phyloP scores from a whole-genome alignment of 2,888 invertebrate species.

The Hirtodrosophila alboralis region DNA sequence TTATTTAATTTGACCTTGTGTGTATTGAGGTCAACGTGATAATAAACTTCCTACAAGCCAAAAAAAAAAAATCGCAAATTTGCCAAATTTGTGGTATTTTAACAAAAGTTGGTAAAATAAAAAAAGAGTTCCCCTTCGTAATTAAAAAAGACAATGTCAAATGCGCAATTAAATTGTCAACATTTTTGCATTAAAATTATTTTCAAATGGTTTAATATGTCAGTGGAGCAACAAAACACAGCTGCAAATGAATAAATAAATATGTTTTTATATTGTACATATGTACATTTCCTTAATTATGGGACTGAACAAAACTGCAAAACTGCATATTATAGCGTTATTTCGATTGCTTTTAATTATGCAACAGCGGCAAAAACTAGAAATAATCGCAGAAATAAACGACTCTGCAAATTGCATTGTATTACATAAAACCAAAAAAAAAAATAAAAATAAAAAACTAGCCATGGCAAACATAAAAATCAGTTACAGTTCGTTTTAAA shows the following conservation, averaged over 20 bases:
- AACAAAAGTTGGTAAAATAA: constrained; percentile 44
- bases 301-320: constrained; percentile 37
- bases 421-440: constrained; percentile 26
- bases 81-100: constrained; percentile 22
- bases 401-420: constrained; percentile 11
- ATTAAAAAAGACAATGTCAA: constrained; percentile 72
- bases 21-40: constrained; percentile 69
- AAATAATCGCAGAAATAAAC: constrained; percentile 9
- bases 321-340: constrained; percentile 59
- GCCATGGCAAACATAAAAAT: background rate
- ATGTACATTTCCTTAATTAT: constrained; percentile 67
- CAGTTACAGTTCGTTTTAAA: no score
- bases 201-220: constrained; percentile 55
- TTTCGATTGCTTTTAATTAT: constrained; percentile 54
- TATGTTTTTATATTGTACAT: constrained; percentile 3
- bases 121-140: constrained; percentile 46
- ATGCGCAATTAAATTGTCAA: constrained; percentile 75
- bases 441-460: constrained; percentile 9
- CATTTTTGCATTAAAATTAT: constrained; percentile 45
- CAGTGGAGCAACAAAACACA: constrained; percentile 69
- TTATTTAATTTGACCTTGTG: constrained; percentile 61
- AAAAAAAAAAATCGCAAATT: constrained; percentile 4
- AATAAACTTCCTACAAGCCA: constrained; percentile 68
- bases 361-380: constrained; percentile 38
- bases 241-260: constrained; percentile 37